A percentile compares a stretch with the other conserved stretches of the same genome.
These are phyloP conservation scores for Dinoponera quadriceps DNA, from an alignment of 1,140 invertebrate species.

Conservation along the genomic window DNA sequence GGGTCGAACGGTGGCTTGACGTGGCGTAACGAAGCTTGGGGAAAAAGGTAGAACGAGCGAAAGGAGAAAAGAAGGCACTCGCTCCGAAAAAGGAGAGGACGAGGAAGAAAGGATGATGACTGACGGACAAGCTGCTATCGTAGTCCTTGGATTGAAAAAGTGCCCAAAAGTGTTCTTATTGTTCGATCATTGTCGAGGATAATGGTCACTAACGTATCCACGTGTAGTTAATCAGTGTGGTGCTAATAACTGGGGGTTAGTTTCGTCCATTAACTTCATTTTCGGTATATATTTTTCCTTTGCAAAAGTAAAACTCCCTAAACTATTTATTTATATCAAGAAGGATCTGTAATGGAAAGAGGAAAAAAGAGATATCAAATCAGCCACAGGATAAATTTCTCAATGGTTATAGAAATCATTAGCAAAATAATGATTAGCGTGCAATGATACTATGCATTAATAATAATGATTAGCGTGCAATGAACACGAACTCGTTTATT, in stretches of 20 bases:
- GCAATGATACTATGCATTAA: no score
- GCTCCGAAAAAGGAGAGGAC: constrained; percentile 27
- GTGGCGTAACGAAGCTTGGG: constrained; percentile 18
- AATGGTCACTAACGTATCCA: constrained; percentile 7
- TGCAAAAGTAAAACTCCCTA: not conserved
- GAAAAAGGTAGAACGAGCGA: constrained; percentile 24
- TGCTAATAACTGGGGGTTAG: not conserved
- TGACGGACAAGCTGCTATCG: constrained; percentile 31
- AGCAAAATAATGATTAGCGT: no score
- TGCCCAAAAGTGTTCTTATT: constrained; percentile 9
- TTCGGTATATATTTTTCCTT: not conserved
- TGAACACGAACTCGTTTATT: no score
- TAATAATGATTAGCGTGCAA: no score
- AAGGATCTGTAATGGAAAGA: not conserved
- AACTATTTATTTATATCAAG: no score
- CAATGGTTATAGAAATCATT: no score
- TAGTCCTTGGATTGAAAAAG: constrained; percentile 1
- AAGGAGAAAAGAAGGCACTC: constrained; percentile 29
- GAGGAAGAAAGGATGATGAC: constrained; percentile 48
- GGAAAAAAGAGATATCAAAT: not conserved
- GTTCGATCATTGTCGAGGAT: not conserved
- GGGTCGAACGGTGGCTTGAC: constrained; percentile 44
- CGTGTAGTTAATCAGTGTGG: not conserved
- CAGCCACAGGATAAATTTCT: no score
- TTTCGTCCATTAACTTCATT: not conserved